Evolutionary conservation across 1,140 invertebrate species (phyloP).

Genomic region (Zaprionus camerounensis): DNA sequence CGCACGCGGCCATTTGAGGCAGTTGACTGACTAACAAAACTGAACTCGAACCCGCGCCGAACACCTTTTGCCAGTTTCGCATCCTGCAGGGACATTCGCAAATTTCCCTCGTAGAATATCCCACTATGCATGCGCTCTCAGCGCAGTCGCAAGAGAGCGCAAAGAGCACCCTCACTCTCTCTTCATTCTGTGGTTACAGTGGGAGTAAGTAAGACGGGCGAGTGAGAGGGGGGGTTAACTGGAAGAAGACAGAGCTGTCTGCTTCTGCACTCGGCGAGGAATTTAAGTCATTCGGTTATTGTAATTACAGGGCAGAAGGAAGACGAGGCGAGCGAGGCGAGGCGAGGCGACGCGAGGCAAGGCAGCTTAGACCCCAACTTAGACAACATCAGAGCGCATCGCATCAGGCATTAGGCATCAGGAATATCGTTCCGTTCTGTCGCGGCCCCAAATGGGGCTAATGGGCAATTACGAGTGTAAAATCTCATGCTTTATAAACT

Average conservation of each 20-base stretch:
- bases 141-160: conserved; percentile 23
- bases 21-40: conserved; percentile 67
- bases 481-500: conserved; percentile 65
- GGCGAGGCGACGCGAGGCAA: conserved; percentile 23
- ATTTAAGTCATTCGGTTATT: conserved; percentile 54
- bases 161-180: not conserved
- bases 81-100: conserved; percentile 14
- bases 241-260: conserved; percentile 45
- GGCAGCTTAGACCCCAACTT: conserved; percentile 35
- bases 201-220: not conserved
- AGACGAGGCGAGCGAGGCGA: not conserved
- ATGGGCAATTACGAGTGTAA: conserved; percentile 78
- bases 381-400: conserved; percentile 12
- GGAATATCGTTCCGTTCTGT: not conserved
- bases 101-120: conserved; percentile 51
- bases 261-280: conserved; percentile 28
- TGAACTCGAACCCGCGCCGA: conserved; percentile 40
- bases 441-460: conserved; percentile 36
- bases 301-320: conserved; percentile 51
- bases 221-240: conserved; percentile 4
- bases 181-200: not conserved
- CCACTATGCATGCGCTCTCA: conserved; percentile 14
- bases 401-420: not conserved
- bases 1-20: conserved; percentile 77
- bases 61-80: conserved; percentile 72